Evolutionary conservation across 1,140 invertebrate genomes (phyloP).

Genomic region (Spodoptera frugiperda): DNA sequence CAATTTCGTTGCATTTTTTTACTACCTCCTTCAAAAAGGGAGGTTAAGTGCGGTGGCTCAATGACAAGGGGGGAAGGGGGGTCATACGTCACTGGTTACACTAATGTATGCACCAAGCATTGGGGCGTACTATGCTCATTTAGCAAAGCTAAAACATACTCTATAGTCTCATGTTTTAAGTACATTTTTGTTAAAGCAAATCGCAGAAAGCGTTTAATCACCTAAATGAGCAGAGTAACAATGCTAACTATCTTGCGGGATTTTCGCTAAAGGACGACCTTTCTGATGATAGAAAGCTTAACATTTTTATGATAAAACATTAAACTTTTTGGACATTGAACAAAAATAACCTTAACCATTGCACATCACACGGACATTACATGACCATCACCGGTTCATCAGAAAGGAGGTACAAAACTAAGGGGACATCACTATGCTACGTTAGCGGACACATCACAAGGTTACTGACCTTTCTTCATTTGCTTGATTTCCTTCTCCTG

Average conservation of each 20-base stretch:
- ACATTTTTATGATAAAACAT: not conserved
- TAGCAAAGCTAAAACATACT: conserved; percentile 51
- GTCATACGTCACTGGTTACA: conserved; percentile 61
- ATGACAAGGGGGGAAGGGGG: conserved; percentile 54
- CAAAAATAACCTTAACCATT: conserved; percentile 19
- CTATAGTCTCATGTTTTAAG: conserved; percentile 1
- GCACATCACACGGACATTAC: conserved; percentile 4
- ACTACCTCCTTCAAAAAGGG: conserved; percentile 37
- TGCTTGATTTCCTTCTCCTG: conserved; percentile 97
- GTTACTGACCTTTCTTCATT: conserved; percentile 94
- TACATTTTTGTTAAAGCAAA: not conserved
- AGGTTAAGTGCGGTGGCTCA: conserved; percentile 53
- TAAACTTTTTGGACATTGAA: not conserved
- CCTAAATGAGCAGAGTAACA: conserved; percentile 64
- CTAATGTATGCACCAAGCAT: conserved; percentile 69
- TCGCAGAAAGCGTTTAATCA: conserved; percentile 17
- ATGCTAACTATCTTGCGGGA: conserved; percentile 56
- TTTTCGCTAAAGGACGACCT: conserved; percentile 34
- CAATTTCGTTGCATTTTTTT: conserved; percentile 53
- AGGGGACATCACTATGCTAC: conserved; percentile 31
- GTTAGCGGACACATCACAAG: conserved; percentile 23
- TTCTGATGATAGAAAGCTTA: conserved; percentile 29
- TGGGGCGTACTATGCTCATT: conserved; percentile 66
- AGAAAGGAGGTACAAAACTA: conserved; percentile 50
- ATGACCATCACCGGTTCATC: conserved; percentile 20